Evolutionary conservation across 2,888 invertebrate species (phyloP).

Genomic region (Amphipoea oculea): DNA sequence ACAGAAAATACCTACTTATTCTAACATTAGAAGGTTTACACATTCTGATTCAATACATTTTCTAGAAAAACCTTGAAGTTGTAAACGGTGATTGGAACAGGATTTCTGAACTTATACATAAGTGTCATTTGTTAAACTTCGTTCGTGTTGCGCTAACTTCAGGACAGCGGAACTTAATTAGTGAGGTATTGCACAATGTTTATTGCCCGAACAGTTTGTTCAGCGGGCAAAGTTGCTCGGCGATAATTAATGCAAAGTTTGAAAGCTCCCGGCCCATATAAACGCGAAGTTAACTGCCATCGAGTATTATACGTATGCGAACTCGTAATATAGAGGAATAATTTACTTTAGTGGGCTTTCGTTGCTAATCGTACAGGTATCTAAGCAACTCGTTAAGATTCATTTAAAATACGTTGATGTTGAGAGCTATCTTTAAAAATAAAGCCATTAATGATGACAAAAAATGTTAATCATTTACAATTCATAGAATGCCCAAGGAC

Average conservation of each 20-base stretch:
- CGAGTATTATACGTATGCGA: slow-evolving; percentile 65
- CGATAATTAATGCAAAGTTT: slow-evolving; percentile 70
- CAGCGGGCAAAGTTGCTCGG: slow-evolving; percentile 62
- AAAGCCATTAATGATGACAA: slow-evolving; percentile 26
- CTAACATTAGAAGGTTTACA: background rate
- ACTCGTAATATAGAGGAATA: slow-evolving; percentile 58
- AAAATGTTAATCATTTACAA: slow-evolving; percentile 51
- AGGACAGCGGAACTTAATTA: slow-evolving; percentile 75
- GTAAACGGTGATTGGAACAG: background rate
- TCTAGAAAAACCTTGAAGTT: background rate
- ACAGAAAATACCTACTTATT: slow-evolving; percentile 15
- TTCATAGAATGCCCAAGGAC: slow-evolving; percentile 66
- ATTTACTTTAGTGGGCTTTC: slow-evolving; percentile 31
- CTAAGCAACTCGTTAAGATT: slow-evolving; percentile 1
- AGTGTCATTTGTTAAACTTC: slow-evolving; percentile 40
- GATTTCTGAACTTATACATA: slow-evolving; percentile 6
- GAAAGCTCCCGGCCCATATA: slow-evolving; percentile 71
- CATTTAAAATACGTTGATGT: background rate
- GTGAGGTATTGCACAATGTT: slow-evolving; percentile 80
- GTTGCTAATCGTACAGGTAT: slow-evolving; percentile 8
- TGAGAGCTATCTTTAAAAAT: slow-evolving; percentile 35
- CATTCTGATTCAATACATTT: background rate
- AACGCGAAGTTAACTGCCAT: slow-evolving; percentile 71
- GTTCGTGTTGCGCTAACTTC: slow-evolving; percentile 44
- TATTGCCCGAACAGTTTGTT: slow-evolving; percentile 72